These are phyloP conservation scores for Malacosoma neustria DNA, from an alignment of 2,888 invertebrate species.

Conservation along the genomic window DNA sequence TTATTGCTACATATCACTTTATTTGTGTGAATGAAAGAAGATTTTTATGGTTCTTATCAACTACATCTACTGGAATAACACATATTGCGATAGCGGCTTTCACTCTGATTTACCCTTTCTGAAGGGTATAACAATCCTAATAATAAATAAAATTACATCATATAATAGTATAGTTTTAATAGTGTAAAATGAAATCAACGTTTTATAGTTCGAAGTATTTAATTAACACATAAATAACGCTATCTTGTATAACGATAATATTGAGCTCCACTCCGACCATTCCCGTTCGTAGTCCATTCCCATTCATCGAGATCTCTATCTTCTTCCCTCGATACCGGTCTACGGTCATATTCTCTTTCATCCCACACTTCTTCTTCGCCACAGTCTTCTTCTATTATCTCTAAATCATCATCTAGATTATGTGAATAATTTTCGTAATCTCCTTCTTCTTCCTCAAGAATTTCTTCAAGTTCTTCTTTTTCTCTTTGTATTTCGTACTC, in stretches of 20 bases:
- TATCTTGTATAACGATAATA: constrained; percentile 55
- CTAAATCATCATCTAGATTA: constrained; percentile 43
- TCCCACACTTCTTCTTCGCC: constrained; percentile 51
- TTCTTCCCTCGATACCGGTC: constrained; percentile 33
- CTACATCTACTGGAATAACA: no score
- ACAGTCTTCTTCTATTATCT: constrained; percentile 55
- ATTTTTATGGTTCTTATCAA: no score
- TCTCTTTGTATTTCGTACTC: constrained; percentile 58
- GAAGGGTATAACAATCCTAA: no score
- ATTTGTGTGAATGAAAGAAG: no score
- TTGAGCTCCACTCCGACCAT: constrained; percentile 48
- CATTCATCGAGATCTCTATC: constrained; percentile 64
- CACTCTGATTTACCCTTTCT: no score
- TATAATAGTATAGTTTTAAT: no score
- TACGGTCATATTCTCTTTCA: constrained; percentile 36
- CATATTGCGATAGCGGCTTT: no score
- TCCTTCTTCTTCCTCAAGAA: constrained; percentile 60
- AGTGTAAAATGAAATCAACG: no score
- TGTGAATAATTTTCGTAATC: constrained; percentile 25
- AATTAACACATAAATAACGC: constrained; percentile 29
- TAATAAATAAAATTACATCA: no score
- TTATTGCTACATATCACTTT: no score
- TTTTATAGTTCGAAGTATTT: constrained; percentile 17
- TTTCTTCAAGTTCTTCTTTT: constrained; percentile 51
- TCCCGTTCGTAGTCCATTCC: constrained; percentile 52